Percentiles rank a stretch among this genome's conserved stretches.
Conservation (phyloP, 2,797 vertebrate species). For the Phrynocephalus forsythii region DNA sequence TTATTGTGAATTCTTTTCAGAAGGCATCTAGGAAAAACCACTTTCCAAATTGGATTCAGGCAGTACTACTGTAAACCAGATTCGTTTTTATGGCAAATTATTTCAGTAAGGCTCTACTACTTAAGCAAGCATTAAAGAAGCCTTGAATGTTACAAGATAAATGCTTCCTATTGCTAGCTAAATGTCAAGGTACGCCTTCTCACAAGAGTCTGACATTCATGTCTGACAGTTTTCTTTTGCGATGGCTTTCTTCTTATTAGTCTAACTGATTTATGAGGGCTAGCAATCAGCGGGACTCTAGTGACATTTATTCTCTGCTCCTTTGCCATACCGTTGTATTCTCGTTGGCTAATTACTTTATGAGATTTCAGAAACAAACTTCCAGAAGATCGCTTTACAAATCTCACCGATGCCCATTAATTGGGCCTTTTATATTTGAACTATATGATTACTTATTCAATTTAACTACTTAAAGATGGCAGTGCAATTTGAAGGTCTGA, state of each 20-base stretch:
- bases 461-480: not conserved
- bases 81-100: conserved; percentile 20
- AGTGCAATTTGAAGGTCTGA: not conserved
- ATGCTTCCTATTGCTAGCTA: conserved; percentile 2
- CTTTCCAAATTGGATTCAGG: not conserved
- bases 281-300: conserved; percentile 4
- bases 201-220: conserved; percentile 18
- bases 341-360: not conserved
- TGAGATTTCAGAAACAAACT: conserved; percentile 8
- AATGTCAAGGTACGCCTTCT: conserved; percentile 19
- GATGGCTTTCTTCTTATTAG: conserved; percentile 7
- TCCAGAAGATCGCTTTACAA: conserved; percentile 22
- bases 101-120: not conserved
- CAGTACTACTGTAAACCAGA: not conserved
- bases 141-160: not conserved
- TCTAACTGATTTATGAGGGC: not conserved
- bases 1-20: not conserved
- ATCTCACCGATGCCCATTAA: conserved; percentile 7
- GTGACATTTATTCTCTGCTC: conserved; percentile 29
- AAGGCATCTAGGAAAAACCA: not conserved
- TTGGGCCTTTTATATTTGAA: not conserved
- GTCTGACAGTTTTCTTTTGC: conserved; percentile 22
- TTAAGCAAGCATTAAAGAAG: not conserved
- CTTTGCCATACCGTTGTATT: fast-evolving
- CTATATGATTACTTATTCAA: not conserved